Conservation (phyloP, 2,888 invertebrate genomes). For the Leucania comma region DNA sequence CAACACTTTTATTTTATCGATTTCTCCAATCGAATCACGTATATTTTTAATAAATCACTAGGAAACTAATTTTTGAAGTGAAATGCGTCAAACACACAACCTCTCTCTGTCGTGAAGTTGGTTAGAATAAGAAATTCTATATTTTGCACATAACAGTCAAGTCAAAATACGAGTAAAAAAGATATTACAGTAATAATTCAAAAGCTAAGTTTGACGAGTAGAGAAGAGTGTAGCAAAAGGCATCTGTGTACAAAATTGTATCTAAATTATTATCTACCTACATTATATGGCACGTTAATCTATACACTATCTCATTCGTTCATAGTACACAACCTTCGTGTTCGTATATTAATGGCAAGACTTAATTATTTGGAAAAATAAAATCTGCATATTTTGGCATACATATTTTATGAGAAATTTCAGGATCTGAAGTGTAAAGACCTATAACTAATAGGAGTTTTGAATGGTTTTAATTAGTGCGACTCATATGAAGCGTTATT, state of each 20-base stretch:
- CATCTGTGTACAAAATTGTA: conserved; percentile 32
- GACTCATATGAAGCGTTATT: not conserved
- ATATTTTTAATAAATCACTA: too few species aligned
- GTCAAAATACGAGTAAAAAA: too few species aligned
- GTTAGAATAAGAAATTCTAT: not conserved
- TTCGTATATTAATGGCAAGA: conserved; percentile 51
- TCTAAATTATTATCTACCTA: conserved; percentile 41
- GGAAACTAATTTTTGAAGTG: too few species aligned
- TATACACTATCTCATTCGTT: conserved; percentile 56
- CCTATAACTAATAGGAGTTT: not conserved
- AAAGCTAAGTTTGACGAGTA: not conserved
- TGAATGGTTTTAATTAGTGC: not conserved
- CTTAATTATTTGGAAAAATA: conserved; percentile 11
- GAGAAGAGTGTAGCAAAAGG: not conserved
- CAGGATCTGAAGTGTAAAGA: not conserved
- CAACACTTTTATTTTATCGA: not conserved
- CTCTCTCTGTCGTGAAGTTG: not conserved
- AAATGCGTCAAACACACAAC: too few species aligned
- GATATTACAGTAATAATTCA: too few species aligned
- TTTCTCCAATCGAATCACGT: too few species aligned
- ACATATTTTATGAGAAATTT: not conserved
- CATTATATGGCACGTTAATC: conserved; percentile 52
- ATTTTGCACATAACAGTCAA: too few species aligned
- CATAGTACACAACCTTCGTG: conserved; percentile 67
- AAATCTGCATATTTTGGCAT: not conserved